A percentile compares a stretch with the other conserved stretches of the same genome.
Evolutionary conservation across 2,113 vertebrate genomes (phyloP).

Genomic region (Bombycilla garrulus): DNA sequence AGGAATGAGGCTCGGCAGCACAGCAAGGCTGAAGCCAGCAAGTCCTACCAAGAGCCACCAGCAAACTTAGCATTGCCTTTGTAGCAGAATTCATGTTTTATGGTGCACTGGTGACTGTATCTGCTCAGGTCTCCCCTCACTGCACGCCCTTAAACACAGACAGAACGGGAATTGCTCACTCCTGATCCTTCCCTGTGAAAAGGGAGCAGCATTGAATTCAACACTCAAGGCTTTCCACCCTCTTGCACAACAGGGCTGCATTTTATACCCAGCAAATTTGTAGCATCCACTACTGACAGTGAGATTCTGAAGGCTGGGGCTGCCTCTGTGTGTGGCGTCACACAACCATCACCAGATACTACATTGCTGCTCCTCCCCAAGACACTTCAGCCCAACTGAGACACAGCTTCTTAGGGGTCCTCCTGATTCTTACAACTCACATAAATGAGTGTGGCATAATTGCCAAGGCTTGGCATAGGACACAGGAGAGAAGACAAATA

Average conservation of each 20-base stretch:
- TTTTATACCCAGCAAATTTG: neutral
- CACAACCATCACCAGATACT: neutral
- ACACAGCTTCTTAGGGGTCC: neutral
- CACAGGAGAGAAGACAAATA: neutral
- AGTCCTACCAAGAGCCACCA: neutral
- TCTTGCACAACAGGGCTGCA: neutral
- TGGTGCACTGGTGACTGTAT: neutral
- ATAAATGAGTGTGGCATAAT: neutral
- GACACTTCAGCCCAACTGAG: neutral
- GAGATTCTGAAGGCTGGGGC: neutral
- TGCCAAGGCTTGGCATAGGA: neutral
- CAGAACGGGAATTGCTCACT: neutral
- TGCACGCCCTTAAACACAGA: neutral
- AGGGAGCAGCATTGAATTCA: neutral
- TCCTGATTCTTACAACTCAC: neutral
- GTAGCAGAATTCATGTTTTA: neutral
- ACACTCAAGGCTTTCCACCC: neutral
- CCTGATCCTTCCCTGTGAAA: neutral
- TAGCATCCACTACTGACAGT: fast-evolving
- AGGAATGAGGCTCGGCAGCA: neutral
- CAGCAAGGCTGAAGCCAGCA: neutral
- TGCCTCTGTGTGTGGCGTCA: neutral
- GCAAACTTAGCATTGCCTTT: neutral
- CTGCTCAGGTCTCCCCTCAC: neutral
- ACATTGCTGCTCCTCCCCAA: neutral